Base-by-base conservation (phyloP, 1,140 invertebrate genomes). In the Magallana gigas region DNA sequence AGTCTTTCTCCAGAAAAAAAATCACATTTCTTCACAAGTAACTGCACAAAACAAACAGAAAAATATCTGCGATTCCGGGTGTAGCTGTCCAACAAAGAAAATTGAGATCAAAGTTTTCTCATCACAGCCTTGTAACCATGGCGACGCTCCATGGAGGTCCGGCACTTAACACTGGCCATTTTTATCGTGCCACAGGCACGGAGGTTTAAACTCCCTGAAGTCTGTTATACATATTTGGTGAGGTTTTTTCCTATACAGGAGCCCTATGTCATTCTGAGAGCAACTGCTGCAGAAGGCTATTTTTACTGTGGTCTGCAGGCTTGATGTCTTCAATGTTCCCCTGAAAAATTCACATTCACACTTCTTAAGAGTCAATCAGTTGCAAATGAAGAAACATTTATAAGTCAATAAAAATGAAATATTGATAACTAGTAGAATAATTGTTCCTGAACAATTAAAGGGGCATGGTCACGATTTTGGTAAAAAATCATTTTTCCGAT, bases 241-340 rank as follows among this genome's bases (percentile, higher is more conserved):
- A 76, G 18, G 7, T 14, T 64, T 16, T 23, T 29, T 76, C 68
- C 68, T 76, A 76, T 11, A 76, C 9, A 11, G 23, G 68, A 29
- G 57, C 68, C 82, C 59, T 29, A 60, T 57, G 89, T 91, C 87
- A 91, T 87, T 92, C 92, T 2, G 92, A 92, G 16, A 92, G 80
- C 8, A 92, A 71, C 84, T 92, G 90, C 48, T 91, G 91, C 29
- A 92, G 80, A 14, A 92, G 86, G 64, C 92, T 92, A 82, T 92
- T 92, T 60, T 90, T 91, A 29, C 68, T 76, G 29, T 92, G 91
- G 83, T 92, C 91, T 57, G 91, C 87, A 1, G 89, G 91, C 64
- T 90, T 87, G 9, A 91, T 89, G 29, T 91, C 91, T 29, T 91
- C 91, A 56, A 89, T 68, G 14, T 88, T 89, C 7, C 90, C 86